Conservation (phyloP, 1,140 invertebrate species). For the Dinothrombium tinctorium region DNA sequence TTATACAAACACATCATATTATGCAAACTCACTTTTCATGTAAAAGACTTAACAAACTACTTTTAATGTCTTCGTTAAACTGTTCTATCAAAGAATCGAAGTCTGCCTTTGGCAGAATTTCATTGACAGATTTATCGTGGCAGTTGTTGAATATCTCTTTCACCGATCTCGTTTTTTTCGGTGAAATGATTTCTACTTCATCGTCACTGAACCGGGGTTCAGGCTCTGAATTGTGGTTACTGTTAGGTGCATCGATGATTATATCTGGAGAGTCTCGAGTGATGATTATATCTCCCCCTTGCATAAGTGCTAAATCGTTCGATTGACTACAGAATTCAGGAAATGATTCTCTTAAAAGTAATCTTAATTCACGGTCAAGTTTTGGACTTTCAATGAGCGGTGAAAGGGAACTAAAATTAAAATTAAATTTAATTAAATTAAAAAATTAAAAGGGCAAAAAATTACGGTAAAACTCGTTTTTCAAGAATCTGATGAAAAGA, state of each 20-base stretch:
- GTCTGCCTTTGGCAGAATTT: no score
- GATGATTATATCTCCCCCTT: not conserved
- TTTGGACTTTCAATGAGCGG: conserved; percentile 81
- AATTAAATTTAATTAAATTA: conserved; percentile 3
- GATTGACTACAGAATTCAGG: conserved; percentile 44
- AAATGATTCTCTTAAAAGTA: conserved; percentile 65
- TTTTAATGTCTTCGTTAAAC: not conserved
- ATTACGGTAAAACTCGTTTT: conserved; percentile 56
- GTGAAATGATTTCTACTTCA: conserved; percentile 20
- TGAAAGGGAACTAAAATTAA: conserved; percentile 35
- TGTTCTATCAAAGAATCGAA: not conserved
- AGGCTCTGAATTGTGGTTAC: conserved; percentile 28
- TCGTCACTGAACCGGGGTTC: conserved; percentile 40
- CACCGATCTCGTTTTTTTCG: no score
- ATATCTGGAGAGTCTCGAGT: conserved; percentile 15
- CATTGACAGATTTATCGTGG: no score
- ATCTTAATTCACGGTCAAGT: conserved; percentile 61
- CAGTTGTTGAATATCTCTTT: no score
- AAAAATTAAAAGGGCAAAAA: conserved; percentile 8
- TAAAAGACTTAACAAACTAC: conserved; percentile 21
- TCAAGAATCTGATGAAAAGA: conserved; percentile 80
- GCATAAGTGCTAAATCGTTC: not conserved
- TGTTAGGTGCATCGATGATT: conserved; percentile 17
- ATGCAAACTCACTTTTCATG: not conserved
- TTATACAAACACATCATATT: not conserved